Conservation (phyloP, 2,797 vertebrate genomes). For the Phoxinus dragarum region DNA sequence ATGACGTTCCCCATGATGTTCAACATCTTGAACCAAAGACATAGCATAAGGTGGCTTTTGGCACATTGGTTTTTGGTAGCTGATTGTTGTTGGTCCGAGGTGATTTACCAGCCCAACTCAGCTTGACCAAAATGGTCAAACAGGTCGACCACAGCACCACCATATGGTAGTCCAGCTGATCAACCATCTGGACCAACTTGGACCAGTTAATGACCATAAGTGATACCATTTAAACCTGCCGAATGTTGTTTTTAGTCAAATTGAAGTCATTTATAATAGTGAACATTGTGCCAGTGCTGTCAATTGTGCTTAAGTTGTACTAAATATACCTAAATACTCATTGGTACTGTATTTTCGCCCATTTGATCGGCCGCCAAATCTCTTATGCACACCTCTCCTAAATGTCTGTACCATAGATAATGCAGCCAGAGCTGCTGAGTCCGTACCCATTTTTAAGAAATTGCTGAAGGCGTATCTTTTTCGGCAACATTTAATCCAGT, state of each 20-base stretch:
- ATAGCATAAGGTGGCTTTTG: conserved; percentile 17
- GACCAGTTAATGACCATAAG: conserved; percentile 26
- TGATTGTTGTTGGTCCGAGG: background rate
- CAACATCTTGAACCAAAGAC: background rate
- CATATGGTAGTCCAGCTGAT: conserved; percentile 37
- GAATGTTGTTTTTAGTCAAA: background rate
- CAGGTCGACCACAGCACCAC: background rate
- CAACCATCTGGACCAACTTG: conserved; percentile 27
- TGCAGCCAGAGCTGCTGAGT: no score
- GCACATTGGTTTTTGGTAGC: background rate
- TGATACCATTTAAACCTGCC: conserved; percentile 11
- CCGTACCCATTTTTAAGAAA: no score
- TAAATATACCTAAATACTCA: background rate
- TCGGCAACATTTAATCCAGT: no score
- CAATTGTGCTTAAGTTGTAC: background rate
- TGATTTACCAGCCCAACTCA: conserved; percentile 12
- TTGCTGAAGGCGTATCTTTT: no score
- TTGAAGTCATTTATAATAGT: background rate
- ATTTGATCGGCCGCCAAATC: background rate
- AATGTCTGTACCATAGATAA: background rate
- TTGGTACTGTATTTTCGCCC: background rate
- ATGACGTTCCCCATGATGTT: background rate
- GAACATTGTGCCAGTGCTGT: background rate
- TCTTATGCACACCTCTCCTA: background rate
- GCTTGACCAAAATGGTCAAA: conserved; percentile 36